Base-by-base conservation (phyloP, 1,140 invertebrate genomes). In the Carposina sasakii region DNA sequence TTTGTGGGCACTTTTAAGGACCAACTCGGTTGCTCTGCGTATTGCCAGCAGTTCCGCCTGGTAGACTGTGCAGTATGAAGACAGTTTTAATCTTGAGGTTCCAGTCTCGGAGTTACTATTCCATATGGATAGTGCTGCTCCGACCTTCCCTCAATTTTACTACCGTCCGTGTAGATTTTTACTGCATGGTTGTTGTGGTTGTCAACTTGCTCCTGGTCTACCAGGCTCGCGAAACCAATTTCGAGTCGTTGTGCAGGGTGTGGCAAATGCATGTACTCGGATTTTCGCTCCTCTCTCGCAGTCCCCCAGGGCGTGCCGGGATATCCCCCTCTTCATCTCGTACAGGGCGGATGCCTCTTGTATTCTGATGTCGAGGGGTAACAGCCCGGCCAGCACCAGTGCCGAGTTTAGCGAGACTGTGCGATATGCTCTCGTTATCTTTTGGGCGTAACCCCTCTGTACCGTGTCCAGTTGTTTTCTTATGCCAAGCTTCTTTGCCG, bases 351-450 rank as follows among this genome's bases (percentile, higher is more conserved):
- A 6, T 17, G 33, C 21, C 24, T 26, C 24, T 20, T 33, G 43
- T 33, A 46, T 46, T 36, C 23, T 26, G 12, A 31, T 9, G 43
- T 33, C 24, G 43, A 33, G 43, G 13, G 16, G 24, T n/a, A 36
- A 17, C 15, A 36, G 5, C 33, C 33, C 33, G 6, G 33, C 33
- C 33, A 36, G 33, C 6, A 36, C 24, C 12, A 28, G 12, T 6
- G 24, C 24, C n/a, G n/a, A n/a, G n/a, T n/a, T n/a, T n/a, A n/a
- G n/a, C n/a, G n/a, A n/a, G n/a, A n/a, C n/a, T n/a, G 33, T 36
- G 6, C 33, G 33, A 15, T 36, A 36, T 17, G 12, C 33, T 13
- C 16, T 36, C 5, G 16, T 36, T 13, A 36, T 8, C 15, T 36
- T 36, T 36, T 36, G 33, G 6, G 33, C 33, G 16, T 8, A 36